Conservation (phyloP, 2,797 vertebrate genomes). For the Vultur gryphus region DNA sequence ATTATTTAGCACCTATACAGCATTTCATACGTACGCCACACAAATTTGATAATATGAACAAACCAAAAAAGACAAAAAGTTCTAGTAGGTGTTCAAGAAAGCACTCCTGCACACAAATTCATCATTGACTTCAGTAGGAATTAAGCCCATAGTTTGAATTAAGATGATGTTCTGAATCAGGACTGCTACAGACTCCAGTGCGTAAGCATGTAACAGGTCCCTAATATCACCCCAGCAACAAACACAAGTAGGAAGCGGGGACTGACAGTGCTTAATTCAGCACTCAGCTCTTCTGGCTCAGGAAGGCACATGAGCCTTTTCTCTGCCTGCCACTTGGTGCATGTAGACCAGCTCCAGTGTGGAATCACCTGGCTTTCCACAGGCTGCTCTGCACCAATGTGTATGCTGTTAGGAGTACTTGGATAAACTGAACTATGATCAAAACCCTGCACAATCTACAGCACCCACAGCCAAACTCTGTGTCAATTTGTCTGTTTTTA, state of each 20-base stretch:
- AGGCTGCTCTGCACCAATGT: accelerated
- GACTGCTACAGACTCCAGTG: not conserved
- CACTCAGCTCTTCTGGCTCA: not conserved
- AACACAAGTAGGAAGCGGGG: not conserved
- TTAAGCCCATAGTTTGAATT: not conserved
- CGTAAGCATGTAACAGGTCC: not conserved
- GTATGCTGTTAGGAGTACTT: not conserved
- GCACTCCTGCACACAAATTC: not conserved
- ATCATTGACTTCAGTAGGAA: not conserved
- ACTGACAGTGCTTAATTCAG: not conserved
- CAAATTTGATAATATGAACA: not conserved
- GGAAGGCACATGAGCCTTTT: not conserved
- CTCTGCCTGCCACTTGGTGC: not conserved
- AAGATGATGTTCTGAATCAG: not conserved
- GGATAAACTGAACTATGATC: not conserved
- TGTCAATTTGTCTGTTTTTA: not conserved
- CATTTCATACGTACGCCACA: not conserved
- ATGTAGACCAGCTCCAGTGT: accelerated
- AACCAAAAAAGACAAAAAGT: not conserved
- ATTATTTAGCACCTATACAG: not conserved
- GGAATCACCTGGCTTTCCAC: not conserved
- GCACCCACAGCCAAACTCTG: not conserved
- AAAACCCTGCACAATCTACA: not conserved
- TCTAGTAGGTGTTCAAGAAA: not conserved
- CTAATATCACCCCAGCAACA: not conserved